Evolutionary conservation across 2,113 vertebrate genomes (phyloP), one percentile per base, ranked within the genome.

Genomic region (Riparia riparia): DNA sequence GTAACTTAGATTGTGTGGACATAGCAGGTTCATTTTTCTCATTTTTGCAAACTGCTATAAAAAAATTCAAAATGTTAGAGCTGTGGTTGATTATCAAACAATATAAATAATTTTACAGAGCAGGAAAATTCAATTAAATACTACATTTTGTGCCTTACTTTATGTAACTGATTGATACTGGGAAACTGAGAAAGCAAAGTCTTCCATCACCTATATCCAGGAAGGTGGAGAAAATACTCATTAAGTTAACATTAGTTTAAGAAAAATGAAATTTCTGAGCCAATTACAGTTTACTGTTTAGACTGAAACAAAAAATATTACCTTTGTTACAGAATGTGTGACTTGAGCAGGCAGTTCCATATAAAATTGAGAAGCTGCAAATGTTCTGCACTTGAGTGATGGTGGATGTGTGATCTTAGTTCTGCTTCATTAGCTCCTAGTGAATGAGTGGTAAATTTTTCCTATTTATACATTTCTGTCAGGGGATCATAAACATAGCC

Each of bases 181-280:
- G 31, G 60, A 50, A 82, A 61, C 44, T 78, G 45, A 69, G 71
- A 89, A 49, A 76, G 64, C 58, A 41, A 63, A 94, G 80, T 73
- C 90, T 47, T 95, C 58, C 31, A 70, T 96, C 86, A 97, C 97
- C 86, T 97, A 53, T 79, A 92, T 97, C 96, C 94, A 97, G 94
- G 90, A 95, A 96, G 96, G 80, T 95, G 93, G 95, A 96, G 89
- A 96, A 96, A 96, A 96, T 87, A 77, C 92, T 97, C 98, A 98
- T 98, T 98, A 99, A 98, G 98, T 98, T 98, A 98, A 98, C 92
- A 97, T 98, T 97, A 97, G 63, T 95, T 97, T 97, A 97, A 97
- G 98, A 93, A 98, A 98, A 98, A 98, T 93, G 47, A 96, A 98
- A 98, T 93, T 98, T 98, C 79, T 41, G 29, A 83, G 95, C 94